Conservation (phyloP, 2,113 vertebrate genomes). For the Eclectus roratus region DNA sequence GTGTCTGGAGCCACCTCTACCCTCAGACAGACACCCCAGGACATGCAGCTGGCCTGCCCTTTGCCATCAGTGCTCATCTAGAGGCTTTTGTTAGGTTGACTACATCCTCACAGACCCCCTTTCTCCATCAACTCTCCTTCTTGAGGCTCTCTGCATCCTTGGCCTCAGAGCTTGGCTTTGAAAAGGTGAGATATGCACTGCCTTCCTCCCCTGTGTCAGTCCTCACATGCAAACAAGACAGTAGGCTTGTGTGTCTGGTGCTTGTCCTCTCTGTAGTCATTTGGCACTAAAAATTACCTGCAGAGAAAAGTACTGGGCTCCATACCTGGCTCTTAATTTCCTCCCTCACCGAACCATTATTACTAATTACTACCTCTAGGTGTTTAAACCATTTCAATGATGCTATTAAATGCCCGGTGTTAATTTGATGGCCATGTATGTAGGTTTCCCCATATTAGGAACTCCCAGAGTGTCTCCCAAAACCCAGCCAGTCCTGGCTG, state of each 20-base stretch:
- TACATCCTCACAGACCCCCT: background rate
- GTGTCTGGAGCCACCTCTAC: background rate
- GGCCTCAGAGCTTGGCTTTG: background rate
- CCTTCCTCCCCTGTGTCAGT: background rate
- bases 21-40: background rate
- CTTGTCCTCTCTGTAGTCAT: slow-evolving; percentile 38
- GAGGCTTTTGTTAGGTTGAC: background rate
- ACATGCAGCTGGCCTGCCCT: background rate
- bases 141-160: background rate
- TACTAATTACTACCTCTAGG: slow-evolving; percentile 37
- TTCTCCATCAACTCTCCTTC: background rate
- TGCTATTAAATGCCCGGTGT: background rate
- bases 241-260: background rate
- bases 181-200: background rate
- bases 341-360: slow-evolving; percentile 23
- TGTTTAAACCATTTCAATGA: slow-evolving; percentile 23
- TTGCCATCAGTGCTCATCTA: background rate
- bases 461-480: background rate
- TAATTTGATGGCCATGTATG: slow-evolving; percentile 44
- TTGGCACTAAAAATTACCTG: slow-evolving; percentile 52
- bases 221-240: background rate
- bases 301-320: slow-evolving; percentile 45
- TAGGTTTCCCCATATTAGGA: slow-evolving; percentile 10
- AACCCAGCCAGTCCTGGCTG: background rate
- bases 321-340: slow-evolving; percentile 53